Base-by-base conservation (phyloP, 2,888 invertebrate genomes). In the Drosophila hawaiiensis region DNA sequence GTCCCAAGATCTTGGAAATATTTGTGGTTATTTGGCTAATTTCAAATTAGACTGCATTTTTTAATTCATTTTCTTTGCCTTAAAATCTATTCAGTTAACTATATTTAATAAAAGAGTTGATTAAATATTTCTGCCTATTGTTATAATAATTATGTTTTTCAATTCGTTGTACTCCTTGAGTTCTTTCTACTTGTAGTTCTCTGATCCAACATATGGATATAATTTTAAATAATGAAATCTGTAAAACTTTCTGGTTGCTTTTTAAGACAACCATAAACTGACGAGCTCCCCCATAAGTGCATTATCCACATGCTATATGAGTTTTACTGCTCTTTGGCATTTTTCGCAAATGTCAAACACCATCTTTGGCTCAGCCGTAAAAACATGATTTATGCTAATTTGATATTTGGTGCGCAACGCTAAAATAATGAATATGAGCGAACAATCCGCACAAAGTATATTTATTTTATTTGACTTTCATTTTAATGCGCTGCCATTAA, bases 361-460 rank as follows among this genome's bases (percentile, higher is more conserved):
- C 22, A 53, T 77, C 43, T 68, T 67, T 63, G 14, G 67, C 35
- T 61, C 35, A 43, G 63, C 64, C 68, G 54, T 81, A 63, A 72
- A 84, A 74, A 74, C 33, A 33, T 72, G 74, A 84, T 82, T 84
- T 82, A 84, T 74, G 82, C 70, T 81, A 81, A 82, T 84, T 78
- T 74, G 25, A 49, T 69, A 63, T 62, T 66, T 69, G 49, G 61
- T 80, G 55, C 37, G 39, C 49, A 55, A 28, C 65, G 31, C 64
- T 60, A 14, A 50, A 56, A 61, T 68, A 55, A 76, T 64, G 39
- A 14, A 47, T 39, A 52, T 47, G 37, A n/a, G 64, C 52, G 39
- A 47, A 58, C 66, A 65, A 53, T 76, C 52, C 52, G 39, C 56
- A 41, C 22, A 29, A 55, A 41, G 22, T 58, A 70, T 65, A 65